Conservation (phyloP, 2,113 vertebrate species). For the Gila orcuttii region DNA sequence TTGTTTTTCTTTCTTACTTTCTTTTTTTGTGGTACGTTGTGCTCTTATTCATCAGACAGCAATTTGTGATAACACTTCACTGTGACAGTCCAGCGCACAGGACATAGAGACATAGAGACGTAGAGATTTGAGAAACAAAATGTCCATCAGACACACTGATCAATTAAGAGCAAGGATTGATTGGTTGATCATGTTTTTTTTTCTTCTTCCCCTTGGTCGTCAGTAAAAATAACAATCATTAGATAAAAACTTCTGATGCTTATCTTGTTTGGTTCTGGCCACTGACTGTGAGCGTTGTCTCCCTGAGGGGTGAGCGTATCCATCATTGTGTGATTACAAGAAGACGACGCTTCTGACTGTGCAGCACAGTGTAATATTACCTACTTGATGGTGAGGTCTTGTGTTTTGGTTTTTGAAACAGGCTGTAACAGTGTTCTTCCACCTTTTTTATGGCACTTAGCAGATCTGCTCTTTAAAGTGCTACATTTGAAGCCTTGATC, state of each 20-base stretch:
- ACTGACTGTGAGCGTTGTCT: neutral
- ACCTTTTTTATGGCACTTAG: neutral
- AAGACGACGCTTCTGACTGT: neutral
- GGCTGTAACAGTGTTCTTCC: neutral
- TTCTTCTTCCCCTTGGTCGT: neutral
- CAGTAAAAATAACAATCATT: conserved; percentile 1
- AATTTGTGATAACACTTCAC: neutral
- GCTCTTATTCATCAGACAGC: no score
- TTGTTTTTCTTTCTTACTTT: neutral
- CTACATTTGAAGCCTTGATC: conserved; percentile 4
- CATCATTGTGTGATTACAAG: conserved; percentile 19
- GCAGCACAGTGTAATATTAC: conserved; percentile 7
- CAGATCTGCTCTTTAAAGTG: conserved; percentile 20
- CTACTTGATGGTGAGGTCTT: neutral
- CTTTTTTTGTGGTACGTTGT: no score
- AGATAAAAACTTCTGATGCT: conserved; percentile 3
- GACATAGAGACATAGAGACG: neutral
- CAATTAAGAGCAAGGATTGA: neutral
- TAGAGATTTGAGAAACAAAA: neutral
- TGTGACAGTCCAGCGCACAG: neutral
- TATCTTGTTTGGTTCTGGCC: neutral
- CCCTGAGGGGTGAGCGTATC: conserved; percentile 1
- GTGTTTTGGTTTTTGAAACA: conserved; percentile 1
- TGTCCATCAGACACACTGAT: neutral
- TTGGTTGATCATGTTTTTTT: neutral